Base-by-base conservation (phyloP, 2,888 invertebrate species). In the Trissolcus japonicus region DNA sequence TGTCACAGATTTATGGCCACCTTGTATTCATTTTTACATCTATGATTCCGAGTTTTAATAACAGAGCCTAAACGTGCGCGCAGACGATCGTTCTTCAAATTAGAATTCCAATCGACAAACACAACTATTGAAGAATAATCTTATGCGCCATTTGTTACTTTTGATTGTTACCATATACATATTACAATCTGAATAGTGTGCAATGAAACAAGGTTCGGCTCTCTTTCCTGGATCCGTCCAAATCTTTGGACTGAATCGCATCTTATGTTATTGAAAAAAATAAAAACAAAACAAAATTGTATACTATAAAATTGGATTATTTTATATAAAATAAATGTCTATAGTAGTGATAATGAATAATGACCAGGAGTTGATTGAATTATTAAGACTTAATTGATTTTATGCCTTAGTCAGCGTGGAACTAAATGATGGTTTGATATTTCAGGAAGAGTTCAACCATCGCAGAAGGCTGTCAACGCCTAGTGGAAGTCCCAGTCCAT, bases 381-480 rank as follows among this genome's bases (percentile, higher is more conserved):
- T 35, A 11, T 35, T 35, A 29, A 29, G 2, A 9, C 11, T 11
- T 35, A 11, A 35, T 35, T 35, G 9, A 35, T 35, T 7, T 1
- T 1, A 35, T 0, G 25, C 4, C 11, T 35, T 35, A 35, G 6
- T 7, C 9, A 35, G 35, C 35, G 9, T 9, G 11, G 2, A 35
- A 35, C 35, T 35, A 35, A 35, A 35, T 35, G 9, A 40, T 65
- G 63, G 29, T 67, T 76, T 61, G 35, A 6, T 51, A 16, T 90
- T 89, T 29, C 88, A 91, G 91, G 90, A 89, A 82, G 92, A 94
- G 83, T 94, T 94, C 87, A 93, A 93, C 80, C 93, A 92, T 86
- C 91, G 95, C 82, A 92, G 94, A 83, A 92, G 95, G 63, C 90
- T 95, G 80, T 94, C 95, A 71, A 95, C 95, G 21, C 95, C 95